Percentiles rank a stretch among this genome's conserved stretches.
Conservation (phyloP, 2,113 vertebrate genomes). For the Callaeas wilsoni region DNA sequence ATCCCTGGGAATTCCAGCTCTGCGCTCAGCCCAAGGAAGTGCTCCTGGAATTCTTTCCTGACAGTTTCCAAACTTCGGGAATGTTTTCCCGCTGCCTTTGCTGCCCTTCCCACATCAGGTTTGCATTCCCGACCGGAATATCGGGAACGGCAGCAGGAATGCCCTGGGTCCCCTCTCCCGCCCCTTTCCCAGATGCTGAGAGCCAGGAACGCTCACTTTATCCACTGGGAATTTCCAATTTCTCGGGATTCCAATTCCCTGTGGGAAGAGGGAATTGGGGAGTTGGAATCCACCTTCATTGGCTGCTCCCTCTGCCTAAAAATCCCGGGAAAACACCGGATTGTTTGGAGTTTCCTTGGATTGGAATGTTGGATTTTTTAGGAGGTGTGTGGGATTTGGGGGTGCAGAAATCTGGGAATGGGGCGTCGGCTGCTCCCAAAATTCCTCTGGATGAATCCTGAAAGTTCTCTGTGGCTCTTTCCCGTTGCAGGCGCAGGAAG, state of each 20-base stretch:
- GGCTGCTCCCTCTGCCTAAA: neutral
- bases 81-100: accelerated
- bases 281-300: accelerated
- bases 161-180: neutral
- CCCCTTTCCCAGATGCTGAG: no score
- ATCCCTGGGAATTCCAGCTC: conserved; percentile 81
- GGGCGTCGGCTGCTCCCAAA: neutral
- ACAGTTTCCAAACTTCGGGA: neutral
- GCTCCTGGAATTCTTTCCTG: neutral
- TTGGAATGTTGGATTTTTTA: neutral
- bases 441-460: neutral
- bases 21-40: conserved; percentile 84
- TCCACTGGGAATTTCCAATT: neutral
- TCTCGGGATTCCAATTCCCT: neutral
- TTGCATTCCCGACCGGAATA: neutral
- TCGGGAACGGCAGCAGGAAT: accelerated
- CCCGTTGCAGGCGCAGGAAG: neutral
- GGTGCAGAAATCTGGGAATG: neutral
- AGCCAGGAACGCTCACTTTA: accelerated
- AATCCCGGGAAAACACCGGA: accelerated
- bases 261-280: neutral
- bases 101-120: neutral
- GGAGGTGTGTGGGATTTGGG: neutral
- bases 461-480: neutral
- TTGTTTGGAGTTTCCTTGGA: neutral